Evolutionary conservation across 2,113 vertebrate species (phyloP).

Genomic region (Pteruthius melanotis): DNA sequence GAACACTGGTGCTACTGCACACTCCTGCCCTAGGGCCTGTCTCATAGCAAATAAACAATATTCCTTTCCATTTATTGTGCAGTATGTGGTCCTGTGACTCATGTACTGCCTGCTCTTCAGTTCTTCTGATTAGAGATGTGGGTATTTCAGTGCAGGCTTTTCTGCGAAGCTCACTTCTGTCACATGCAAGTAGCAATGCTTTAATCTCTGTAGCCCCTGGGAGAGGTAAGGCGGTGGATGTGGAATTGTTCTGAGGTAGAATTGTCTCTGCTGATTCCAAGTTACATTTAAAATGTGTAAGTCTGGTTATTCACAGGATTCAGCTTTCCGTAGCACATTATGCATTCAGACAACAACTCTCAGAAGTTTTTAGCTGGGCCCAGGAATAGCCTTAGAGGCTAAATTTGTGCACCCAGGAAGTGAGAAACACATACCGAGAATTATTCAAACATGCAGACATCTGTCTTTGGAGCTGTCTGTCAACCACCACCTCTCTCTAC

Average conservation of each 20-base stretch:
- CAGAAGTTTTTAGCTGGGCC: background rate
- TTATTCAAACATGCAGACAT: background rate
- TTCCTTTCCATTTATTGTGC: background rate
- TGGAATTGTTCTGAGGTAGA: background rate
- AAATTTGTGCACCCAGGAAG: conserved; percentile 37
- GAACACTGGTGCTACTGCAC: background rate
- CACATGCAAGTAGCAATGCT: background rate
- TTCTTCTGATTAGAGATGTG: background rate
- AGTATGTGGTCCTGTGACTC: background rate
- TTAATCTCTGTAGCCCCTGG: background rate
- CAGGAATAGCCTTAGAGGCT: conserved; percentile 2
- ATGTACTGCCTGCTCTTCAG: background rate
- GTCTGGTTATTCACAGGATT: background rate
- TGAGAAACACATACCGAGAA: background rate
- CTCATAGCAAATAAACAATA: background rate
- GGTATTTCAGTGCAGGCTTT: background rate
- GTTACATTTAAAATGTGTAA: background rate
- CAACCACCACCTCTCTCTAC: background rate
- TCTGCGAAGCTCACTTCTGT: background rate
- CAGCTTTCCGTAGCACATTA: background rate
- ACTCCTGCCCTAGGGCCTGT: background rate
- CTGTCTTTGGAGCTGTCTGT: background rate
- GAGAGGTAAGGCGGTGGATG: background rate
- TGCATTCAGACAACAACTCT: background rate
- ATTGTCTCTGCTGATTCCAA: background rate